Percentiles rank a stretch among this genome's conserved stretches.
These are phyloP conservation scores for Smittia sp. DNA, from an alignment of 2,888 invertebrate species.

Conservation along the genomic window DNA sequence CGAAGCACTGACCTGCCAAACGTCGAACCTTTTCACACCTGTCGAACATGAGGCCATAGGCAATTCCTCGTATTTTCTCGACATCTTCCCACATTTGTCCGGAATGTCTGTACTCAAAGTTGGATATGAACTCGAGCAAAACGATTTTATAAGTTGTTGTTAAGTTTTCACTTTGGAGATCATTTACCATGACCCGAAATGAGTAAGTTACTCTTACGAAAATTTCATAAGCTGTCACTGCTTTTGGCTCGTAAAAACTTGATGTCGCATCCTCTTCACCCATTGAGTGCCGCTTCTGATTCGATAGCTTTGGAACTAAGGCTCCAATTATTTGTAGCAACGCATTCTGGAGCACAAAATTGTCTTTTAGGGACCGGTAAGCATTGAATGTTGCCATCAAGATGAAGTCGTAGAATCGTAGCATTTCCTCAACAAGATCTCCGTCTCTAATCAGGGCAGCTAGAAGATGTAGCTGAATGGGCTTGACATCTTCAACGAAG, in stretches of 20 bases:
- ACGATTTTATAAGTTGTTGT: constrained; percentile 1
- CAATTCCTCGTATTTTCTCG: neutral
- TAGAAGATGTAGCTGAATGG: constrained; percentile 25
- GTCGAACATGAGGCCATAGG: neutral
- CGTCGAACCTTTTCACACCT: constrained; percentile 7
- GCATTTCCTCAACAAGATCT: constrained; percentile 18
- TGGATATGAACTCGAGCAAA: constrained; percentile 12
- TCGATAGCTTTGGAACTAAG: neutral
- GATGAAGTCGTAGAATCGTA: constrained; percentile 13
- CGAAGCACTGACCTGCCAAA: constrained; percentile 6
- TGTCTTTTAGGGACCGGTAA: neutral
- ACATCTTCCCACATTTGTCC: neutral
- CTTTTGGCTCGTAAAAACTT: constrained; percentile 7
- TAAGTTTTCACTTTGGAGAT: neutral
- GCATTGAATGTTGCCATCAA: constrained; percentile 10
- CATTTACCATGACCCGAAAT: constrained; percentile 9
- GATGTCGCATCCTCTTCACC: neutral
- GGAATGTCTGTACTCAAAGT: neutral
- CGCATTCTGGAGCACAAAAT: constrained; percentile 11
- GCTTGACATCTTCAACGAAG: neutral
- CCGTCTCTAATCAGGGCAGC: constrained; percentile 13
- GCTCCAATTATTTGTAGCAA: constrained; percentile 24
- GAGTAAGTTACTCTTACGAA: constrained; percentile 14
- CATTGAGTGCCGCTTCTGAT: constrained; percentile 22
- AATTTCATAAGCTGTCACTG: constrained; percentile 9